A percentile compares a stretch with the other conserved stretches of the same genome.
Conservation (phyloP, 2,797 vertebrate species). For the Nannoperca australis region DNA sequence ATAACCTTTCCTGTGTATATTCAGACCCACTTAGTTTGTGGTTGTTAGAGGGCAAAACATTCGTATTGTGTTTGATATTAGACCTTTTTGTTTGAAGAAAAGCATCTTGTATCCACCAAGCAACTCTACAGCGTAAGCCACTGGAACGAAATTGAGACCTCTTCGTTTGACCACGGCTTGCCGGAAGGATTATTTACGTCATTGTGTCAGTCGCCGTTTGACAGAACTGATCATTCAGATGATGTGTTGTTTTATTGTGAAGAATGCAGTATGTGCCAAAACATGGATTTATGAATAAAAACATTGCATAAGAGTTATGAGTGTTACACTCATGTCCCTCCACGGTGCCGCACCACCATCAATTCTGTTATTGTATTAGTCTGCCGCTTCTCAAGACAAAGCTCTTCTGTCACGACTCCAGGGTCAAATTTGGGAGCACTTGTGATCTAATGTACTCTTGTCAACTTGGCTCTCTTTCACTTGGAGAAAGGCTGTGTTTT, state of each 20-base stretch:
- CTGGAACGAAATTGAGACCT: neutral
- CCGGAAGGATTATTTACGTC: neutral
- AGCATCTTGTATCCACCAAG: neutral
- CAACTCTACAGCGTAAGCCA: neutral
- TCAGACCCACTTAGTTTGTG: neutral
- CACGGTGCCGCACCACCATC: conserved; percentile 23
- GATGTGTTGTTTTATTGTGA: conserved; percentile 13
- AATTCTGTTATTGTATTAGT: conserved; percentile 50
- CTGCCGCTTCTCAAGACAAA: conserved; percentile 52
- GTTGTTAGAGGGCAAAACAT: neutral
- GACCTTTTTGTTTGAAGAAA: neutral
- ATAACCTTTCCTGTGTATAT: neutral
- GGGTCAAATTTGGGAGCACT: conserved; percentile 50
- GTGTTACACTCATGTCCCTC: neutral
- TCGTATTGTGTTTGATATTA: neutral
- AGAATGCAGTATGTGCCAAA: neutral
- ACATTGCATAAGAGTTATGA: conserved; percentile 21
- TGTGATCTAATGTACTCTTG: conserved; percentile 44
- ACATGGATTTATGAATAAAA: conserved; percentile 20
- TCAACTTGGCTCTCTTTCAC: neutral
- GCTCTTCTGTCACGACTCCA: conserved; percentile 47
- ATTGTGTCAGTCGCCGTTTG: neutral
- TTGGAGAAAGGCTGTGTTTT: neutral
- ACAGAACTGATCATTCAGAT: conserved; percentile 9
- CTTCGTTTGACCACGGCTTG: neutral